Evolutionary conservation across 2,113 vertebrate genomes (phyloP).

Genomic region (Genyomyrus donnyi): DNA sequence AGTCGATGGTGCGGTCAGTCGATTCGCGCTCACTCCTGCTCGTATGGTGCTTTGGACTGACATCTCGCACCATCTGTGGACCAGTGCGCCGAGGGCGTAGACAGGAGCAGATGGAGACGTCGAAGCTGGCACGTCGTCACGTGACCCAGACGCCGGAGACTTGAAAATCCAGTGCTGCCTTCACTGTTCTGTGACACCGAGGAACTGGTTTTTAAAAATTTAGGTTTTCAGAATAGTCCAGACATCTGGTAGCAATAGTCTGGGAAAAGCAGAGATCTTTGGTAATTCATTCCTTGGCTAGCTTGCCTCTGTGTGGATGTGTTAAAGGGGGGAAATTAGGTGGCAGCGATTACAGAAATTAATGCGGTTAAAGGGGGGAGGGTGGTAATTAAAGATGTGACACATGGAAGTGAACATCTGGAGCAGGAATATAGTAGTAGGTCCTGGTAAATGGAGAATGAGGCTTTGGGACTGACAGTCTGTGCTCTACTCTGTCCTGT

Average conservation of each 20-base stretch:
- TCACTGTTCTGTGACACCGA: not conserved
- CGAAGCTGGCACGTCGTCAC: not conserved
- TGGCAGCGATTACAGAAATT: not conserved
- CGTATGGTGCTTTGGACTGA: not conserved
- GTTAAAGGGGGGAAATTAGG: not conserved
- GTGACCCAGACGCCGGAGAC: not conserved
- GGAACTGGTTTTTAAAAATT: not conserved
- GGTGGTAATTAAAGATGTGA: slow-evolving; percentile 7
- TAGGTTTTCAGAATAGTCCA: not conserved
- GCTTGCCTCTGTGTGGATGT: not conserved
- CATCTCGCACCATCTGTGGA: not conserved
- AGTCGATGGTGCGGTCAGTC: no score
- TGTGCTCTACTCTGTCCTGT: not conserved
- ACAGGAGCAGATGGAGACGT: not conserved
- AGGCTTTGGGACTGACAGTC: not conserved
- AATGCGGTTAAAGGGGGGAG: not conserved
- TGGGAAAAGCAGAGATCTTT: not conserved
- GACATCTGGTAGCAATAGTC: not conserved
- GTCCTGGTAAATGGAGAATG: not conserved
- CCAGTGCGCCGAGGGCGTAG: not conserved
- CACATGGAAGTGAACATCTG: not conserved
- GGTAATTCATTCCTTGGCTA: not conserved
- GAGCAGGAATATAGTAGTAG: not conserved
- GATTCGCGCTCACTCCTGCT: not conserved
- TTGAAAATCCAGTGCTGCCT: not conserved